Evolutionary conservation across 1,140 invertebrate species (phyloP), one percentile per base, ranked within the genome.

Genomic region (Gerris buenoi): DNA sequence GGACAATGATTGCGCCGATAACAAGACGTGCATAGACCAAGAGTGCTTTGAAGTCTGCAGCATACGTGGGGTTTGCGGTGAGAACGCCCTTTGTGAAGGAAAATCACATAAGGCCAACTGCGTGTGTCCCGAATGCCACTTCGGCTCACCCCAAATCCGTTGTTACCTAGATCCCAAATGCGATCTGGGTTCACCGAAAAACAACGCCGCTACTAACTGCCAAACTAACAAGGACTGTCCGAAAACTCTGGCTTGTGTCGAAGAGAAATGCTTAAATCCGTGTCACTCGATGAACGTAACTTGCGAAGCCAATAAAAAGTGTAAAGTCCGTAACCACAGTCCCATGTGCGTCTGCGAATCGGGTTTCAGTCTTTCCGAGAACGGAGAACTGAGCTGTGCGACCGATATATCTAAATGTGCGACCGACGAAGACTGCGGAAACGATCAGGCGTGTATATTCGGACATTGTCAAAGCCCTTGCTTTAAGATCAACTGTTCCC

Each of bases 31-130:
- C 83, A 85, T 92, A 78, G 87, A 88, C 79, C 83, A 84, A 75
- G 82, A 87, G 77, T 95, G 93, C 78, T 83, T 90, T 78, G 90
- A 95, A 80, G 92, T 91, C 70, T 95, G 93, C 81, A 86, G 84
- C 72, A 81, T 93, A 71, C 85, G 88, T 71, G 91, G 88, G 71
- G 88, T 88, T 68, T 95, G 92, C 78, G 92, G 93, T 68, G 82
- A 87, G 70, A 93, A 94, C 79, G 91, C 93, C 59, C 80, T 93
- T 33, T 95, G 93, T 77, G 84, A 84, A 71, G 86, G 90, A 58
- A 83, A 92, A 63, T 79, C 88, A 73, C 92, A 94, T 78, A 85
- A 85, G 74, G 86, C 91, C 13, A 83, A 87, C 68, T 94, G 91
- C 76, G 86, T 88, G 28, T 95, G 92, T 75, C 88, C 90, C 46